Base-by-base conservation (phyloP, 2,113 vertebrate genomes). In the Recurvirostra avosetta region DNA sequence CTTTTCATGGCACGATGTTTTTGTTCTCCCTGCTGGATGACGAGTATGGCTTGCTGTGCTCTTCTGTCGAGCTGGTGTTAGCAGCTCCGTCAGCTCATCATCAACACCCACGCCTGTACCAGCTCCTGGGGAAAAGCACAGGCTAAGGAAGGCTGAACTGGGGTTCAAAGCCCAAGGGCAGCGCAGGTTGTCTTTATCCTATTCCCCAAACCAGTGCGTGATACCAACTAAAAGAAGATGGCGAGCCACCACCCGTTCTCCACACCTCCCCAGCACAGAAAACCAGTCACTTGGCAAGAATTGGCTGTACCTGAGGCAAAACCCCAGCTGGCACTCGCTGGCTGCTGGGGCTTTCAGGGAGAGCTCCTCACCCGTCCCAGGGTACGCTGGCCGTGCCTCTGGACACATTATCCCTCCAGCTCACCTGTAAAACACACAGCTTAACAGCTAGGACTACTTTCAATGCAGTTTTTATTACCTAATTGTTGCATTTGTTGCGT, bases 331-430 rank as follows among this genome's bases (percentile, higher is more conserved):
- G 38, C 18, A 10, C 56, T 66, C 5, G 6, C 52, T 65, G 63
- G 14, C 63, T 50, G 16, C 53, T 32, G 58, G 19, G 10, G 34
- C 40, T 85, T 45, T 49, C 52, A 27, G 30, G 38, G 19, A 36
- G 26, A 27, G 25, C 5, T 72, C 30, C n/a, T 52, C 73, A 49
- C 25, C 21, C 3, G 0, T 7, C 26, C 32, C 15, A 9, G 38
- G 20, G 8, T 36, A 41, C 47, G 3, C 20, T 1, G 1, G 5
- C 20, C 1, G 1, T 34, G 11, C 21, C 15, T 36, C 30, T 3
- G 1, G 16, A 38, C 18, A 15, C 1, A 5, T 45, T 82, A 41
- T 11, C 14, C 38, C 22, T 45, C n/a, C 56, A 47, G n/a, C 27
- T 95, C 38, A 59, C 29, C 41, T 72, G 23, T 50, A 52, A 89